These are phyloP conservation scores for Tragopan temminckii DNA, from an alignment of 2,797 vertebrate species.

Conservation along the genomic window DNA sequence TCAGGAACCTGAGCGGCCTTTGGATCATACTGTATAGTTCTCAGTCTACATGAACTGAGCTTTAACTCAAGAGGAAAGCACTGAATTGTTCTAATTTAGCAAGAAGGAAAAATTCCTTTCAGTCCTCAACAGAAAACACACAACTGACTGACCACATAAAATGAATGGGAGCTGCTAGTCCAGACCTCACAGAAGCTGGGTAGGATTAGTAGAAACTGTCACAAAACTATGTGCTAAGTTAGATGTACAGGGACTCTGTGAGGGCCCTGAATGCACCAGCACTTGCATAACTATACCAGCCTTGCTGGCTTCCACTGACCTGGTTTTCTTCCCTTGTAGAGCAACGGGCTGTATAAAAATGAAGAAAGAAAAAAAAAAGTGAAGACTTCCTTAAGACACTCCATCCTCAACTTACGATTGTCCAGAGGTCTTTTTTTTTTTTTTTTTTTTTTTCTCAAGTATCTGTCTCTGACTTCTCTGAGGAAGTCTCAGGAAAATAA, in stretches of 20 bases:
- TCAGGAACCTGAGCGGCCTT: neutral
- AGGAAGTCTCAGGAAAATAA: neutral
- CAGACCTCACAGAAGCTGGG: neutral
- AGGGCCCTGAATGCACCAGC: neutral
- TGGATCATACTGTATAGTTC: neutral
- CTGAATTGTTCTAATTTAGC: neutral
- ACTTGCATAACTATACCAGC: neutral
- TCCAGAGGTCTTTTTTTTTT: neutral
- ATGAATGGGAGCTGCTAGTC: neutral
- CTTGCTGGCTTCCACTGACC: neutral
- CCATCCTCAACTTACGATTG: neutral
- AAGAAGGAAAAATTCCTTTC: neutral
- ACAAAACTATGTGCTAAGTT: fast-evolving
- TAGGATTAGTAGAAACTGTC: neutral
- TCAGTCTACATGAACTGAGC: neutral
- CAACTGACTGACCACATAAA: neutral
- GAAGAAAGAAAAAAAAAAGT: neutral
- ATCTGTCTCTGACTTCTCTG: neutral
- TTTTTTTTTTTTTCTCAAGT: neutral
- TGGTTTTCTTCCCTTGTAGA: neutral
- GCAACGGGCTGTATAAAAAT: neutral
- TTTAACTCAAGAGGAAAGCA: neutral
- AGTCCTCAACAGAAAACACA: neutral
- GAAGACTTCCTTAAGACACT: neutral
- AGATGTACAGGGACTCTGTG: neutral